Percentiles rank a stretch among this genome's conserved stretches.
Evolutionary conservation across 1,140 invertebrate genomes (phyloP).

Genomic region (Leptinotarsa texana): DNA sequence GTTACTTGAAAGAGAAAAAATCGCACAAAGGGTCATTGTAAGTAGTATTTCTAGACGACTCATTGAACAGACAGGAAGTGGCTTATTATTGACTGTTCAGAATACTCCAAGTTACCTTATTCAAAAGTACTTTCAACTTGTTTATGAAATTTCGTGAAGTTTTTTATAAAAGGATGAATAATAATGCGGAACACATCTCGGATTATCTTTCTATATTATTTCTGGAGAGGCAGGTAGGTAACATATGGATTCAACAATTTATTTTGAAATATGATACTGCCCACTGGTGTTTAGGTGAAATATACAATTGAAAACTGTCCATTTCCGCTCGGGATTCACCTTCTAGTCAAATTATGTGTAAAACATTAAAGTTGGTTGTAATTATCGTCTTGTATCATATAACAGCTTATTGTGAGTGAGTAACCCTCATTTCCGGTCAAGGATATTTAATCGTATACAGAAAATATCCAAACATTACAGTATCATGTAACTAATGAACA

Average conservation of each 20-base stretch:
- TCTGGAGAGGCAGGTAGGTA: background rate
- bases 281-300: background rate
- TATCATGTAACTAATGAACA: too few species aligned
- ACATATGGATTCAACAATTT: background rate
- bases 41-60: slow-evolving; percentile 18
- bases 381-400: background rate
- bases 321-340: background rate
- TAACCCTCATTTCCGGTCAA: slow-evolving; percentile 3
- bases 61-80: slow-evolving; percentile 23
- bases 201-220: background rate
- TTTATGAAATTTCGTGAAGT: slow-evolving; percentile 1
- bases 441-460: background rate
- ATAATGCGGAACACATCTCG: background rate
- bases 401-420: background rate
- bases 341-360: background rate
- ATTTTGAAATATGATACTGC: slow-evolving; percentile 9
- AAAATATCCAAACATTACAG: background rate
- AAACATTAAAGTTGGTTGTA: background rate
- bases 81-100: slow-evolving; percentile 18
- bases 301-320: background rate
- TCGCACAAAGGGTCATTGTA: slow-evolving; percentile 19
- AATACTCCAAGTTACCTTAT: background rate
- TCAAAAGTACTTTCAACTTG: slow-evolving; percentile 10
- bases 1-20: slow-evolving; percentile 16
- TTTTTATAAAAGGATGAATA: slow-evolving; percentile 8